Evolutionary conservation across 2,888 invertebrate genomes (phyloP), one percentile per base, ranked within the genome.

Genomic region (Cactoblastis cactorum): DNA sequence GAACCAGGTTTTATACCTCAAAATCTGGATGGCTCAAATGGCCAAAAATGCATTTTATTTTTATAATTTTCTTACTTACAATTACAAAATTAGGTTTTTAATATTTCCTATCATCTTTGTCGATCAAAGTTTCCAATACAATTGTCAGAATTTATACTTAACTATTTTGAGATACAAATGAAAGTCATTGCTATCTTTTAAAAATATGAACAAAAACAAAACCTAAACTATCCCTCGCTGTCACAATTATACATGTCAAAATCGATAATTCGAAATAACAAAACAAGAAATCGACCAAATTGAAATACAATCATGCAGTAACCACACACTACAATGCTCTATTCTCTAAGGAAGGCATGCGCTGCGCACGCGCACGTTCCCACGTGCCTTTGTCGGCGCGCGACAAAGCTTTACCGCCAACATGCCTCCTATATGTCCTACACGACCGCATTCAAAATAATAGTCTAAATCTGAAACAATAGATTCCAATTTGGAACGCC

Each of bases 361-460:
- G 5, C 22, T n/a, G 35, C 32, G 80, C 81, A 79, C 79, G 84
- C 83, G 81, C 84, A 77, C 77, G 78, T 88, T 88, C 86, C 84
- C 88, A 87, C 86, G 87, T 87, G 79, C 65, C 82, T 89, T 89
- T 89, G 88, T 87, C 88, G 88, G 87, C 65, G 50, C 64, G 78
- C 84, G 84, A 87, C 88, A 89, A 88, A 88, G 85, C 74, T 60
- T 59, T 61, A 77, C 86, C 84, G 86, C 79, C 83, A 74, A 80
- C 80, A 78, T 77, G 71, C 74, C 71, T 61, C 71, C 72, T 71
- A 70, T 69, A 73, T 67, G 67, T 67, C 69, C 59, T 64, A 58
- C 39, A 49, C 53, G 52, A 51, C 54, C 41, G 43, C 56, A 55
- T 22, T 12, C 54, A 12, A 74, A 63, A 65, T 50, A 54, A 49